These are phyloP conservation scores for Acrossocheilus wenchowensis DNA, from an alignment of 2,797 vertebrate species.

Conservation along the genomic window DNA sequence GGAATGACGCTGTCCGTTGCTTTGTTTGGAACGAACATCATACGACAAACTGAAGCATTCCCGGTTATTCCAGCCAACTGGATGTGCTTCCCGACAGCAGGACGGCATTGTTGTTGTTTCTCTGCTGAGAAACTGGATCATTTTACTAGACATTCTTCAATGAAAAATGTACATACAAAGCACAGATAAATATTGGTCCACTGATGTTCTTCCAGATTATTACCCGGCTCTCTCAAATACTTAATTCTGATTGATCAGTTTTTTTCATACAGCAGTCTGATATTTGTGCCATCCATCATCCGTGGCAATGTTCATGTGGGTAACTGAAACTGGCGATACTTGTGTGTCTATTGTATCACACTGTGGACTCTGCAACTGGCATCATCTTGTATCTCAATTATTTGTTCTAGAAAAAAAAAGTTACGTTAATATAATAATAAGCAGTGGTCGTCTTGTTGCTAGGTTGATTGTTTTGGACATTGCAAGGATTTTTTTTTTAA, in stretches of 20 bases:
- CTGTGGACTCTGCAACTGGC: neutral
- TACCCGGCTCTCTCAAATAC: neutral
- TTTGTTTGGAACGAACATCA: neutral
- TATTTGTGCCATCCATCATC: neutral
- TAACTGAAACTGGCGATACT: neutral
- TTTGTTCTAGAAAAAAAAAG: neutral
- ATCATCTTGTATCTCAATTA: constrained; percentile 2
- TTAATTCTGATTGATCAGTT: neutral
- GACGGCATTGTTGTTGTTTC: neutral
- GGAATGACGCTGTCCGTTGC: constrained; percentile 22
- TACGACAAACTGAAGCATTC: constrained; percentile 3
- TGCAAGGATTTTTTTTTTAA: neutral
- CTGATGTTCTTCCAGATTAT: neutral
- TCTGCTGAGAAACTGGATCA: neutral
- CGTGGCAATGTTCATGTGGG: neutral
- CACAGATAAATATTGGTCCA: neutral
- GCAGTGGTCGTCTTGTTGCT: neutral
- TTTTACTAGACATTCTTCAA: neutral
- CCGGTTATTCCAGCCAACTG: neutral
- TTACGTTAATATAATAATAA: neutral
- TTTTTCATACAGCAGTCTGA: neutral
- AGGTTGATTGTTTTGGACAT: neutral
- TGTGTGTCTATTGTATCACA: neutral
- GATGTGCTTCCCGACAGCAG: constrained; percentile 15
- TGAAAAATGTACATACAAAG: neutral